Base-by-base conservation (phyloP, 2,888 invertebrate species). In the Invenusta paracnida region DNA sequence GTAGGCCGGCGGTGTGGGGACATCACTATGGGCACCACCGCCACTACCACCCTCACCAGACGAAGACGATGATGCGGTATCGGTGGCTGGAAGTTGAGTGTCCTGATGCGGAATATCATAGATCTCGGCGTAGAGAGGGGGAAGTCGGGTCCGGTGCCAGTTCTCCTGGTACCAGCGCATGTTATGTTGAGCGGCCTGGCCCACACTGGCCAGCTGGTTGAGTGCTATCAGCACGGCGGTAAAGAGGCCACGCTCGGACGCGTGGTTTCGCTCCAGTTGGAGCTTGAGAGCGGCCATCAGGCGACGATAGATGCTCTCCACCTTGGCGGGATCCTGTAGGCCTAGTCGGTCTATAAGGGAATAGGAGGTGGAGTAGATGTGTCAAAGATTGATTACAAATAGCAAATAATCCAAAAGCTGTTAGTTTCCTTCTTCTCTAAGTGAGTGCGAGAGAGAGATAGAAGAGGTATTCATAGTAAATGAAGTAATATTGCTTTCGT, bases 71-170 rank as follows among this genome's bases (percentile, higher is more conserved):
- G 11, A 11, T 5, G 48, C 17, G 5, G 48, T 11, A 5, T 17
- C 17, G 17, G 48, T 11, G 11, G 48, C 48, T 17, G 48, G 48
- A 17, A 48, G 79, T 11, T 2, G 79, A 11, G 23, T 29, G n/a
- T 73, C 95, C 89, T 94, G 93, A 92, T 95, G 95, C 88, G 96
- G 96, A 92, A 98, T 96, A 93, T 98, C 97, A 92, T 96, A 98
- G 89, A 97, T 96, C 92, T 98, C 98, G 48, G 97, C 95, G 92
- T 96, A 98, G 85, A 98, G 94, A 0, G 97, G 96, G 82, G 97
- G 97, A 89, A 97, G 93, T 87, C 90, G 90, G 87, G 95, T 93
- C 87, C 94, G 94, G 29, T 89, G 89, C 96, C 96, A 97, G 89
- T 94, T 93, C 67, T 88, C 86, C 88, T 97, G 94, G 92, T 96